phyloP scores from a whole-genome alignment of 1,140 invertebrate genomes.

The Delia radicum region DNA sequence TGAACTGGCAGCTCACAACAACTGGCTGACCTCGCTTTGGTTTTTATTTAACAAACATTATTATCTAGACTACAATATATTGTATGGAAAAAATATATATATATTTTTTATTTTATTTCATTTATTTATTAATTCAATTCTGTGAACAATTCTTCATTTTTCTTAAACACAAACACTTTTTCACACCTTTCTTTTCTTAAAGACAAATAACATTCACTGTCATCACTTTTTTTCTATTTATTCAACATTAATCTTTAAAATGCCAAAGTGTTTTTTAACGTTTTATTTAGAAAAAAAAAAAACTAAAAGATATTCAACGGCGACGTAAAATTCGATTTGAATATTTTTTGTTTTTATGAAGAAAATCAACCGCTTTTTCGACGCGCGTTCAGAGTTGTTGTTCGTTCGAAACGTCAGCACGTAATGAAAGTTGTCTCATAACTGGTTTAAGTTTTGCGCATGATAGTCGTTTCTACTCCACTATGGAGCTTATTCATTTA shows the following conservation, averaged over 20 bases:
- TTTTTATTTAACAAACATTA: conserved; percentile 15
- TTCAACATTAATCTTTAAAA: conserved; percentile 3
- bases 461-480: not conserved
- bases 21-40: conserved; percentile 24
- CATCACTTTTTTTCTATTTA: not conserved
- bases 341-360: too few species aligned
- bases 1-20: not conserved
- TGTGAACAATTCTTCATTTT: not conserved
- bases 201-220: not conserved
- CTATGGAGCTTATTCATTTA: not conserved
- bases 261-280: conserved; percentile 16
- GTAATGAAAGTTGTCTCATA: conserved; percentile 55
- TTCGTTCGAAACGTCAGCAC: conserved; percentile 43
- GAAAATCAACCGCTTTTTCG: conserved; percentile 6
- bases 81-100: not conserved
- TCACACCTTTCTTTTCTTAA: conserved; percentile 1
- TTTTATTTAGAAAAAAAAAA: conserved; percentile 16
- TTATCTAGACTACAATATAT: not conserved
- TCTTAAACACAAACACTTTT: not conserved
- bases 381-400: not conserved
- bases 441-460: conserved; percentile 45
- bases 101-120: not conserved
- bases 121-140: too few species aligned
- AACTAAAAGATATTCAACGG: not conserved
- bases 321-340: conserved; percentile 6